These are phyloP conservation scores for Hydrozoanthus gracilis DNA, from an alignment of 92 coral and sea anemone genomes.

Conservation along the genomic window DNA sequence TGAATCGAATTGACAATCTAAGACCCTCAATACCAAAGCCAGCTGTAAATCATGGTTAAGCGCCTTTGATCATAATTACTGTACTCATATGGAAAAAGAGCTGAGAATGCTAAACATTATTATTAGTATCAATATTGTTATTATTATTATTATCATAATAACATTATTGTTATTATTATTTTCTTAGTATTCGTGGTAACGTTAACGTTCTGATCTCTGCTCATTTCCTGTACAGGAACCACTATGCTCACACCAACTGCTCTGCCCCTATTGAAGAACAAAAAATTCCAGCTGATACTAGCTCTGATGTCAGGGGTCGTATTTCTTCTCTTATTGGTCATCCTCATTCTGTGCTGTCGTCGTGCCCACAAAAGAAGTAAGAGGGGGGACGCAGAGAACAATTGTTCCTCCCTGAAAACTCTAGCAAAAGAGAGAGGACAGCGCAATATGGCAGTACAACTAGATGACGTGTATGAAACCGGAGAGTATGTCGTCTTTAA, in stretches of 20 bases:
- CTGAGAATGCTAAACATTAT: background rate
- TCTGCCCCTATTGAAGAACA: constrained; percentile 10
- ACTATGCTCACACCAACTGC: background rate
- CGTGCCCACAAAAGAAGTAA: constrained; percentile 5
- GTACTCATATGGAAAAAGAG: too few relatives aligned
- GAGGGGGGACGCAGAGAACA: constrained; percentile 33
- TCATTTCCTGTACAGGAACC: background rate
- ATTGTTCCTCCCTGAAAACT: constrained; percentile 9
- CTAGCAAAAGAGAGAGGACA: constrained; percentile 33
- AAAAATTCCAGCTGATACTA: constrained; percentile 16
- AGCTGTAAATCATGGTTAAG: too few relatives aligned
- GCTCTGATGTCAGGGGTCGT: constrained; percentile 19
- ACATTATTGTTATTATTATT: too few relatives aligned
- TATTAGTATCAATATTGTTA: too few relatives aligned
- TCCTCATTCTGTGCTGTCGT: constrained; percentile 25
- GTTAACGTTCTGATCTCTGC: background rate
- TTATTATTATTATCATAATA: too few relatives aligned
- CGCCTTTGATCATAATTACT: too few relatives aligned
- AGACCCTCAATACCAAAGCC: too few relatives aligned
- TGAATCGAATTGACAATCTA: too few relatives aligned
- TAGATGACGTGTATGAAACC: background rate
- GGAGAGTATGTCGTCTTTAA: constrained; percentile 12
- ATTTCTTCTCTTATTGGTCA: constrained; percentile 10
- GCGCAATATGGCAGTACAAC: background rate
- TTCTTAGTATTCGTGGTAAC: too few relatives aligned